Percentiles rank a stretch among this genome's conserved stretches.
Conservation (phyloP, 2,888 invertebrate species). For the Campoplex capitator region DNA sequence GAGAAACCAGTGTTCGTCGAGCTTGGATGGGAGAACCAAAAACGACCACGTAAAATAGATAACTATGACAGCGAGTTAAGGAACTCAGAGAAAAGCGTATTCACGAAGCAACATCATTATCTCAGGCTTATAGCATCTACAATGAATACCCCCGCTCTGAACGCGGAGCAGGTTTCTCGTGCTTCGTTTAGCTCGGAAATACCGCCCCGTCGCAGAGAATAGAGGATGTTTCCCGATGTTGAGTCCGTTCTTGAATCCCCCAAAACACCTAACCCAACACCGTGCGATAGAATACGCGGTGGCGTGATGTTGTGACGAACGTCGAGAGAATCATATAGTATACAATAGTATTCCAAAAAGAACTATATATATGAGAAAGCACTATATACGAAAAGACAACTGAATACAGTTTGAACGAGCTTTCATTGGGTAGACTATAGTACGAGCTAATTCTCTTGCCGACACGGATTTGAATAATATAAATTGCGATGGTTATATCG, state of each 20-base stretch:
- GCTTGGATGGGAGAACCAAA: conserved; percentile 35
- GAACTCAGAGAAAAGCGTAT: conserved; percentile 32
- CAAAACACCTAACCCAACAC: conserved; percentile 38
- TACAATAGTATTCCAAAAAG: conserved; percentile 16
- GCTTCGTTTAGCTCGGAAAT: conserved; percentile 33
- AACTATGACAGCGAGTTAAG: conserved; percentile 36
- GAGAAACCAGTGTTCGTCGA: conserved; percentile 31
- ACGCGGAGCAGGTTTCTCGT: conserved; percentile 11
- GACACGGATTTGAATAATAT: conserved; percentile 22
- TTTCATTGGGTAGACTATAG: background rate
- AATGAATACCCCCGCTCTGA: conserved; percentile 16
- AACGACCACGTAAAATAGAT: conserved; percentile 49
- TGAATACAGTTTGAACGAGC: conserved; percentile 28
- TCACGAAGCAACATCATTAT: conserved; percentile 19
- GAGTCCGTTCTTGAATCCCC: conserved; percentile 30
- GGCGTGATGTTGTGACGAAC: conserved; percentile 35
- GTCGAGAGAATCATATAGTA: conserved; percentile 9
- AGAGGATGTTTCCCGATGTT: conserved; percentile 5
- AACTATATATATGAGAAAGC: conserved; percentile 5
- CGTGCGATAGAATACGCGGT: conserved; percentile 12
- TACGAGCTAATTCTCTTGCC: background rate
- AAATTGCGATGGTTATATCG: conserved; percentile 6
- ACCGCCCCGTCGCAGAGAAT: conserved; percentile 2
- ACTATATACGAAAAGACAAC: background rate
- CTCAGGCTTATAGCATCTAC: conserved; percentile 22